A percentile compares a stretch with the other conserved stretches of the same genome.
Conservation (phyloP, 2,113 vertebrate species). For the Salvelinus sp. region DNA sequence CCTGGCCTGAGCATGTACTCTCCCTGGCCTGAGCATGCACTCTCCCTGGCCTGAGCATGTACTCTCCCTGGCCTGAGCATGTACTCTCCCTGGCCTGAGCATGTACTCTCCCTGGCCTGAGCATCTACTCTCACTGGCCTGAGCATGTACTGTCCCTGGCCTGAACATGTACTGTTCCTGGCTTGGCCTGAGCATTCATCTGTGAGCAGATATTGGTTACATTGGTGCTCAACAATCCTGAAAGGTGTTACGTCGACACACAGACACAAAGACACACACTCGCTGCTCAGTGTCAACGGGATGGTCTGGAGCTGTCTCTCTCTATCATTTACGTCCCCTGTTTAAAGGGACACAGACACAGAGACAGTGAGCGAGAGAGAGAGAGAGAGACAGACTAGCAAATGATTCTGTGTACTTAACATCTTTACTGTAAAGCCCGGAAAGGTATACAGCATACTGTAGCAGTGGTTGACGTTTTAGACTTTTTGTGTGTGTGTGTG, state of each 20-base stretch:
- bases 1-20: too few relatives aligned
- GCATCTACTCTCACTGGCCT: too few relatives aligned
- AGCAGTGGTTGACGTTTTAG: neutral
- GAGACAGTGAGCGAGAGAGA: too few relatives aligned
- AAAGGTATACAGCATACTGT: neutral
- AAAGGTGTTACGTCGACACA: neutral
- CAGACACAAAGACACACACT: constrained; percentile 56
- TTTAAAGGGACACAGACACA: neutral
- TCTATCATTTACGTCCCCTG: constrained; percentile 28
- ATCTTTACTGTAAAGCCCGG: neutral
- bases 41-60: too few relatives aligned
- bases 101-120: too few relatives aligned
- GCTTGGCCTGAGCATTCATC: constrained; percentile 7
- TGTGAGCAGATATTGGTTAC: constrained; percentile 48
- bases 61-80: too few relatives aligned
- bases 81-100: too few relatives aligned
- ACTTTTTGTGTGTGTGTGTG: neutral
- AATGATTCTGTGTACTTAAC: neutral
- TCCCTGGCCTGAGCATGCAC: too few relatives aligned
- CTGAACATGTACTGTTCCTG: too few relatives aligned
- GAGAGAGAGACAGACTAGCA: too few relatives aligned
- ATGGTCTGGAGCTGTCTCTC: constrained; percentile 12
- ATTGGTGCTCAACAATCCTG: constrained; percentile 19
- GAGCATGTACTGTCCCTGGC: too few relatives aligned
- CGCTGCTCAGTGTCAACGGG: constrained; percentile 23